These are phyloP conservation scores for Latheticus oryzae DNA, from an alignment of 2,888 invertebrate genomes.

Conservation along the genomic window DNA sequence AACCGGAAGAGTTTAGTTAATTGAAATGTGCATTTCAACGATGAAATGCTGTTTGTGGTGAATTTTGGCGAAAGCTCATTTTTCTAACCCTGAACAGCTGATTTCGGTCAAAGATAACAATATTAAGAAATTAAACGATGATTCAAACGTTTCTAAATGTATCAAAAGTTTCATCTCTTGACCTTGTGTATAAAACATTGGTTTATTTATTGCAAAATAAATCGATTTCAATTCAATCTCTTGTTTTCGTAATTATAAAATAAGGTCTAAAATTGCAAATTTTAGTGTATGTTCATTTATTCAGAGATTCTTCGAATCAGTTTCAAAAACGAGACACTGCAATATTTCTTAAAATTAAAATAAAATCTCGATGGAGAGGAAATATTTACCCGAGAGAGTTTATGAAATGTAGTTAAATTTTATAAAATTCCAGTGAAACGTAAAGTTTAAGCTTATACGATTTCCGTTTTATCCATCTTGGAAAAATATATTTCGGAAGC, in stretches of 20 bases:
- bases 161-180: constrained; percentile 31
- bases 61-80: not conserved
- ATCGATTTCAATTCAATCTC: constrained; percentile 16
- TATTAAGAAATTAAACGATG: constrained; percentile 34
- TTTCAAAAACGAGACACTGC: constrained; percentile 4
- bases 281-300: no score
- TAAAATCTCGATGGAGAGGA: constrained; percentile 2
- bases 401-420: constrained; percentile 6
- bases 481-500: no score
- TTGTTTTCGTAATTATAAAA: no score
- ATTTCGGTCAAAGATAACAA: constrained; percentile 13
- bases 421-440: constrained; percentile 14
- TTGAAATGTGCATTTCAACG: constrained; percentile 6
- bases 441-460: no score
- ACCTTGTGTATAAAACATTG: constrained; percentile 24
- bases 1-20: constrained; percentile 10
- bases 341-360: constrained; percentile 3
- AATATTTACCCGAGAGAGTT: constrained; percentile 15
- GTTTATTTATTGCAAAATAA: constrained; percentile 29
- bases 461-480: no score
- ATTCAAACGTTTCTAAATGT: constrained; percentile 30
- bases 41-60: not conserved
- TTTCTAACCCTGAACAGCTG: constrained; percentile 13
- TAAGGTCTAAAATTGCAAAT: no score
- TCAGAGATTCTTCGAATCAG: constrained; percentile 4